These are phyloP conservation scores for Tetrax tetrax DNA, from an alignment of 2,113 vertebrate species.

Conservation along the genomic window DNA sequence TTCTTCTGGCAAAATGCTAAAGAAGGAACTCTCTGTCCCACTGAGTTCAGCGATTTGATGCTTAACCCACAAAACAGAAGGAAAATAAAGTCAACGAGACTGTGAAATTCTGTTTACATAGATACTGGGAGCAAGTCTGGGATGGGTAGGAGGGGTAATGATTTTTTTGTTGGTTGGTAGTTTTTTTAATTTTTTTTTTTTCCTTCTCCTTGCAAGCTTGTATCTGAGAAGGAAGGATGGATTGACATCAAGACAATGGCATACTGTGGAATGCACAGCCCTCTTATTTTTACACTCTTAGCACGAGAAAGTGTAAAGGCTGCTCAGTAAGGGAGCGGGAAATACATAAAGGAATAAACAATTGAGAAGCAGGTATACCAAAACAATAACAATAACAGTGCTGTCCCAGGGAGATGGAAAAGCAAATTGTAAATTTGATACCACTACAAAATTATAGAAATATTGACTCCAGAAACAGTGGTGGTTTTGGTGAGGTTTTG, in stretches of 20 bases:
- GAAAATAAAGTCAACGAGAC: background rate
- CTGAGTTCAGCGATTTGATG: background rate
- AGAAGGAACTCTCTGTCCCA: background rate
- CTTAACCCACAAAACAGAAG: background rate
- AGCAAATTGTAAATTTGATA: background rate
- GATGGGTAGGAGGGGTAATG: background rate
- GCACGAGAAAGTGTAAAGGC: background rate
- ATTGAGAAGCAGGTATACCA: background rate
- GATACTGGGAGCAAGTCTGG: background rate
- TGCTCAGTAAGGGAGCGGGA: background rate
- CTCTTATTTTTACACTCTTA: background rate
- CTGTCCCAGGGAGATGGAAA: background rate
- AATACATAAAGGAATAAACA: background rate
- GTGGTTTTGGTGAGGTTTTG: background rate
- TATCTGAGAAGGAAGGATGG: background rate
- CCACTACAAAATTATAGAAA: background rate
- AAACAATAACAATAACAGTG: background rate
- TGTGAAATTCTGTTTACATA: background rate
- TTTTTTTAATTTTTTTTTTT: background rate
- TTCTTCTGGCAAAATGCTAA: background rate
- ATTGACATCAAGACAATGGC: background rate
- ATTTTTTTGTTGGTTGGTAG: no score
- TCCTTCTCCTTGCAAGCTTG: background rate
- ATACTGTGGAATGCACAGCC: background rate
- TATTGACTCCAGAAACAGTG: background rate